Percentiles rank a stretch among this genome's conserved stretches.
These are phyloP conservation scores for Dolichopus griseipennis DNA, from an alignment of 2,888 invertebrate genomes.

Conservation along the genomic window DNA sequence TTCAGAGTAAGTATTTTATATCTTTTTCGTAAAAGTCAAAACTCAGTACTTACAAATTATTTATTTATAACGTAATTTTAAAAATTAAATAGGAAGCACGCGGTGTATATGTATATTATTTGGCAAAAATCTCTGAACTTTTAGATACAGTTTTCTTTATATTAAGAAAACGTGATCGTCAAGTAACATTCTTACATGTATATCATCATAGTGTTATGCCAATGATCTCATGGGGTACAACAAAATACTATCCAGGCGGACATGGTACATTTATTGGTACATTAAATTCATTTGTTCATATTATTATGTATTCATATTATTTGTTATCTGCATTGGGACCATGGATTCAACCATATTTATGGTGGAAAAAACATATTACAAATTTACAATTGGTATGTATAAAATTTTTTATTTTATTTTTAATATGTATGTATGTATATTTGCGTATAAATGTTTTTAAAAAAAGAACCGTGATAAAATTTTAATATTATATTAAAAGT, in stretches of 20 bases:
- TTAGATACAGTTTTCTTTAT: slow-evolving; percentile 91
- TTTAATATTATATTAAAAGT: no score
- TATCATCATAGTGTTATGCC: slow-evolving; percentile 96
- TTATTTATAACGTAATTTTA: slow-evolving; percentile 15
- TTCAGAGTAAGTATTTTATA: slow-evolving; percentile 56
- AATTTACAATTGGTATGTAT: slow-evolving; percentile 74
- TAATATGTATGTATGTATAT: no score
- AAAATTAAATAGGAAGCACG: slow-evolving; percentile 48
- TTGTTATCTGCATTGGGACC: slow-evolving; percentile 84
- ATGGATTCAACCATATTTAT: slow-evolving; percentile 74
- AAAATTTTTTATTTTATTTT: no score
- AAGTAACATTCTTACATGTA: slow-evolving; percentile 83
- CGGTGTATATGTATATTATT: slow-evolving; percentile 75
- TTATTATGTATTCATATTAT: slow-evolving; percentile 91
- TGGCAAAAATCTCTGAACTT: slow-evolving; percentile 83
- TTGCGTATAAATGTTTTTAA: no score
- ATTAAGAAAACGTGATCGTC: slow-evolving; percentile 79
- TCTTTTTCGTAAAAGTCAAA: no score
- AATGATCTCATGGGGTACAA: slow-evolving; percentile 84
- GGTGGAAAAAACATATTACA: slow-evolving; percentile 92
- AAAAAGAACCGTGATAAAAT: no score
- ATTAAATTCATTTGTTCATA: slow-evolving; percentile 89
- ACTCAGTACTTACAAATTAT: no score
- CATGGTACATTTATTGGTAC: slow-evolving; percentile 79
- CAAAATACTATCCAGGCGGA: slow-evolving; percentile 78